A percentile compares a stretch with the other conserved stretches of the same genome.
Evolutionary conservation across 2,888 invertebrate genomes (phyloP).

Genomic region (Leptarthrus brevirostris): DNA sequence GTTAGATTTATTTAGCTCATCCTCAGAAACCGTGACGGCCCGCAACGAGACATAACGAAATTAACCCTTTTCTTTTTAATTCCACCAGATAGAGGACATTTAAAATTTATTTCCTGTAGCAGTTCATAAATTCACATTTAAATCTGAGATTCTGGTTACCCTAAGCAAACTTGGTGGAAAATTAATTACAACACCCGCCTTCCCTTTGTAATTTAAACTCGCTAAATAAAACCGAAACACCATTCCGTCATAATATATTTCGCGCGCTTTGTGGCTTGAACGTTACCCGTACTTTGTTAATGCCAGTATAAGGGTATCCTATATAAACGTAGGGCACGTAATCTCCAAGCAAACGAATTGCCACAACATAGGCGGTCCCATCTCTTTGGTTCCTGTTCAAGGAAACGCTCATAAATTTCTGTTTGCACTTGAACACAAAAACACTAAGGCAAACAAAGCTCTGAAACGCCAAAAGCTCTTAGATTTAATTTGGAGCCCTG

Average conservation of each 20-base stretch:
- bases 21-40: too few species aligned
- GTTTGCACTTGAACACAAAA: slow-evolving; percentile 24
- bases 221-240: slow-evolving; percentile 35
- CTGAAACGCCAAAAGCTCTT: slow-evolving; percentile 20
- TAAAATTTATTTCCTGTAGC: slow-evolving; percentile 27
- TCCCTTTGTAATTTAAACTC: slow-evolving; percentile 27
- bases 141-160: slow-evolving; percentile 36
- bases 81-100: neutral
- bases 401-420: slow-evolving; percentile 23
- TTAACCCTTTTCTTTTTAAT: slow-evolving; percentile 5
- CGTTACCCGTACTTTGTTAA: slow-evolving; percentile 3
- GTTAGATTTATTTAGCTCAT: neutral
- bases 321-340: slow-evolving; percentile 1
- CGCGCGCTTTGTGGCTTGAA: slow-evolving; percentile 15
- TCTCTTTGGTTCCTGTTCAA: neutral
- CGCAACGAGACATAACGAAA: neutral
- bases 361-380: slow-evolving; percentile 1
- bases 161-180: slow-evolving; percentile 34
- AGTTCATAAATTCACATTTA: slow-evolving; percentile 38
- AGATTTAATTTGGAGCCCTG: slow-evolving; percentile 35
- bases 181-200: slow-evolving; percentile 22
- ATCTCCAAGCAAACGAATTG: slow-evolving; percentile 29
- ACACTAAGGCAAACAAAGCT: slow-evolving; percentile 1
- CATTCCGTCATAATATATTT: slow-evolving; percentile 37
- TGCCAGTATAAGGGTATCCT: neutral